Evolutionary conservation across 30 jellyfish, hydroid and myxozoan genomes (phyloP).

Genomic region (Sanderia malayensis): DNA sequence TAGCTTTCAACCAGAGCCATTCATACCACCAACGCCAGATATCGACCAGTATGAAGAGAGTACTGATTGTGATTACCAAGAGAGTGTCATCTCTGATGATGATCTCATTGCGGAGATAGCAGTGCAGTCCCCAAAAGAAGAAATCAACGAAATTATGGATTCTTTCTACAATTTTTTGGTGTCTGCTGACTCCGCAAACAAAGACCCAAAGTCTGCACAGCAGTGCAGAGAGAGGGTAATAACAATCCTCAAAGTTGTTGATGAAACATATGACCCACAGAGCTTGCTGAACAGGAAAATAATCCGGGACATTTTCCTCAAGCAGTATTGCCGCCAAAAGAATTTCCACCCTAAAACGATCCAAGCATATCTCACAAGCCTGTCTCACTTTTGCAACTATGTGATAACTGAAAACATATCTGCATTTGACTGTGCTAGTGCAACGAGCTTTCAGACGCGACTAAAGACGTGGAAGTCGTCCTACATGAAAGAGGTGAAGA

Average conservation of each 20-base stretch:
- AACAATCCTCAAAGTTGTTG: slow-evolving; percentile 19
- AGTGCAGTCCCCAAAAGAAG: background rate
- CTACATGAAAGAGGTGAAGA: slow-evolving; percentile 18
- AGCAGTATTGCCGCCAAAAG: slow-evolving; percentile 35
- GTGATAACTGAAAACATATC: slow-evolving; percentile 18
- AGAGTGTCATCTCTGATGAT: background rate
- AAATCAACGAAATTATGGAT: slow-evolving; percentile 8
- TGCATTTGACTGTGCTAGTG: slow-evolving; percentile 4
- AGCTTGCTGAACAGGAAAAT: slow-evolving; percentile 16
- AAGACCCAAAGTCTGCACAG: slow-evolving; percentile 24
- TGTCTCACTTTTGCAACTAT: slow-evolving; percentile 14
- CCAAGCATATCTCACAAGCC: slow-evolving; percentile 15
- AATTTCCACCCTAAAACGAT: slow-evolving; percentile 30
- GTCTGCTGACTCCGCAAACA: slow-evolving; percentile 28
- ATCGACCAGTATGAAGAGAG: background rate
- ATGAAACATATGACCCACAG: slow-evolving; percentile 7
- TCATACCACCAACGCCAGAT: too few species aligned
- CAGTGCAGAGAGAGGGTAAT: slow-evolving; percentile 34
- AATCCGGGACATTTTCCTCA: slow-evolving; percentile 21
- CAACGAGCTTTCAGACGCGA: slow-evolving; percentile 11
- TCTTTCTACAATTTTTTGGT: slow-evolving; percentile 21
- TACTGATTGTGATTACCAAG: background rate
- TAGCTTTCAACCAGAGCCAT: too few species aligned
- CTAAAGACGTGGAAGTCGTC: slow-evolving; percentile 38
- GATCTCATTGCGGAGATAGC: background rate